Evolutionary conservation across 2,888 invertebrate genomes (phyloP).

Genomic region (Agriopis aurantiaria): DNA sequence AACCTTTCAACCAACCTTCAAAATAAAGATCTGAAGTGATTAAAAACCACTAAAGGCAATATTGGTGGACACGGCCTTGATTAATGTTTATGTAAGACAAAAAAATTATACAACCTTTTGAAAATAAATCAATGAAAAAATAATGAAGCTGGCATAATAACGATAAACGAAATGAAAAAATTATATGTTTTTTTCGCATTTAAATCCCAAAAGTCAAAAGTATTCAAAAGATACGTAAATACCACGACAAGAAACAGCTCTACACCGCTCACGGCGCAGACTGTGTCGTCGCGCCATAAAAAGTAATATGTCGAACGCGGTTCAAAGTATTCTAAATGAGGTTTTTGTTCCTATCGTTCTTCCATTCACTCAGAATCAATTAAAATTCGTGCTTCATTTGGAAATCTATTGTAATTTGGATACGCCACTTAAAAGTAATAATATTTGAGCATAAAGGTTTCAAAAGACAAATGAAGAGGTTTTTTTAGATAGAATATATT

Average conservation of each 20-base stretch:
- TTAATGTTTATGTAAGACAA: neutral
- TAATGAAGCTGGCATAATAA: too few relatives aligned
- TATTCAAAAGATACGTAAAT: neutral
- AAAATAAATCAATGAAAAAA: too few relatives aligned
- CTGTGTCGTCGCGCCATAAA: constrained; percentile 57
- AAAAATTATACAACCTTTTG: neutral
- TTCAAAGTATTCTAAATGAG: constrained; percentile 32
- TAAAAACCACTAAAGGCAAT: neutral
- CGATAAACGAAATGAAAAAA: too few relatives aligned
- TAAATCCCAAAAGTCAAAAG: too few relatives aligned
- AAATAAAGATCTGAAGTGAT: too few relatives aligned
- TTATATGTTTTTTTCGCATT: too few relatives aligned
- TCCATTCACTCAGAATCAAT: constrained; percentile 20
- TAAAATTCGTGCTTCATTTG: neutral
- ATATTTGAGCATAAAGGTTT: neutral
- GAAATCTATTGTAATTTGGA: constrained; percentile 10
- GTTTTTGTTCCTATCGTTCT: constrained; percentile 25
- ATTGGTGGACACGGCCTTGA: neutral
- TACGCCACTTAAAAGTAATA: neutral
- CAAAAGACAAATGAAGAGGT: neutral
- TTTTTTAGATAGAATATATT: neutral
- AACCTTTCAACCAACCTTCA: too few relatives aligned
- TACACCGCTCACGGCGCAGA: constrained; percentile 10
- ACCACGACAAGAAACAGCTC: neutral
- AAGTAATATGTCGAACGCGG: constrained; percentile 27